Base-by-base conservation (phyloP, 2,113 vertebrate genomes). In the Lophura nycthemera region DNA sequence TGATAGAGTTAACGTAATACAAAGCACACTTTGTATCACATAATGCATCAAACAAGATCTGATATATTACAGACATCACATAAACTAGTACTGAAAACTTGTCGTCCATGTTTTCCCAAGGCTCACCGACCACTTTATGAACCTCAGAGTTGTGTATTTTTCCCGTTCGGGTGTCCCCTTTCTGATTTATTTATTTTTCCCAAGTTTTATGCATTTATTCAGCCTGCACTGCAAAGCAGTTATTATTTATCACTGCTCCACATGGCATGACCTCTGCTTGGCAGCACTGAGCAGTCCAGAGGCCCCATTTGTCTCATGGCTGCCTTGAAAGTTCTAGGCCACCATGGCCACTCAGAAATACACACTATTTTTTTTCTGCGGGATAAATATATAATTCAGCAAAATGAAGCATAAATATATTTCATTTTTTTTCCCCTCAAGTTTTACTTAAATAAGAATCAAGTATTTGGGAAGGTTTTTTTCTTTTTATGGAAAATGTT, bases 311-410 rank as follows among this genome's bases (percentile, higher is more conserved):
- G 34, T 90, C 86, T 90, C 63, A 8, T 30, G 34, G n/a, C 77
- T 86, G 83, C 89, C 73, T 86, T 50, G 73, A 84, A 66, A 95
- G 56, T 65, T 91, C 86, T 15, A 11, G 66, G 60, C 50, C 80
- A 71, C 50, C 12, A 4, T 1, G 38, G 52, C 86, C 36, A 6
- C 81, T 74, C 76, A 29, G 69, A 90, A 92, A 78, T 10, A 36
- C 42, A 48, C 27, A 5, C 19, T 17, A 6, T 18, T 16, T 30
- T 40, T 88, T 71, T 88, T 77, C 81, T 86, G 80, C 69, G 67
- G 66, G 74, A 43, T 74, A 64, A 94, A 67, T 52, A 70, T 16
- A 56, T 75, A 56, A 56, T 47, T 67, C 73, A 67, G 47, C 42
- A 86, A 84, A 61, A 60, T 25, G 19, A 73, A 45, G 34, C 11